These are phyloP conservation scores for Piaya cayana DNA, from an alignment of 2,113 vertebrate species.

Conservation along the genomic window DNA sequence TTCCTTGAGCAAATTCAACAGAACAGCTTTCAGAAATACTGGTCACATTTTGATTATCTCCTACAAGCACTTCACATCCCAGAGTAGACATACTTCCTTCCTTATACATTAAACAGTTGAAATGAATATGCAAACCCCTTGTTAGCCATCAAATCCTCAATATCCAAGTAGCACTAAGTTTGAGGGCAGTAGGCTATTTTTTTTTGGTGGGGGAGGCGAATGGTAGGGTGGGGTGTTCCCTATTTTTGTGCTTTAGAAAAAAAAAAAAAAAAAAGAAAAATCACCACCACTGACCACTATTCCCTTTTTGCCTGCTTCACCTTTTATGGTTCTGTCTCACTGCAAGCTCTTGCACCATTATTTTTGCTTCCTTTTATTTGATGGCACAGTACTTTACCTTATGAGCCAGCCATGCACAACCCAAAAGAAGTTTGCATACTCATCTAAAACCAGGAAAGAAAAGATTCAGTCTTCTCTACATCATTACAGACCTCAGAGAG, in stretches of 20 bases:
- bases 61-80: not conserved
- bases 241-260: not conserved
- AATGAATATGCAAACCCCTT: not conserved
- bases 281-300: not conserved
- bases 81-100: not conserved
- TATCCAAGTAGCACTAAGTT: not conserved
- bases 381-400: not conserved
- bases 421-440: not conserved
- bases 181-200: not conserved
- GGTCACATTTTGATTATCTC: not conserved
- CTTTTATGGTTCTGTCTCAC: not conserved
- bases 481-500: not conserved
- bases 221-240: too few relatives aligned
- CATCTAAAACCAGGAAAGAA: not conserved
- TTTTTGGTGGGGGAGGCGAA: too few relatives aligned
- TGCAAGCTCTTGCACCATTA: not conserved
- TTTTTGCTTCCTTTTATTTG: conserved; percentile 5
- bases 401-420: not conserved
- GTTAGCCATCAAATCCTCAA: not conserved
- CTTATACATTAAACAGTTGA: fast-evolving
- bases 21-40: not conserved
- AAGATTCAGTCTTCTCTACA: not conserved
- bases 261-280: not conserved
- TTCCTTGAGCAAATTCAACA: not conserved
- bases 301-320: not conserved